phyloP scores from a whole-genome alignment of 2,113 vertebrate species.

The Shinisaurus crocodilurus region DNA sequence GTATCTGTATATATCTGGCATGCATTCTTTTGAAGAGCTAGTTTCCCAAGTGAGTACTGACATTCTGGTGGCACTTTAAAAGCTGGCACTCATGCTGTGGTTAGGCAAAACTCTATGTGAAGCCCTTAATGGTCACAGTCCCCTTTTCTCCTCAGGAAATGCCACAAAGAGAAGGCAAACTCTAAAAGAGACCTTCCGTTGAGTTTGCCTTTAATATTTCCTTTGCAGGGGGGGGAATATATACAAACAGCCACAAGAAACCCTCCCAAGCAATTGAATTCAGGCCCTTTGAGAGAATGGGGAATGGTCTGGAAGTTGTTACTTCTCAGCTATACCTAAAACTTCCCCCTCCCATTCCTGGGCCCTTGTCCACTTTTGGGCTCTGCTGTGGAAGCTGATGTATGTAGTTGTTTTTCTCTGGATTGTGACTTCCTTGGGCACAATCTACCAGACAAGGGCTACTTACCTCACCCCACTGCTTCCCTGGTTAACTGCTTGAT shows the following conservation, averaged over 20 bases:
- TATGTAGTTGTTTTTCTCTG: not conserved
- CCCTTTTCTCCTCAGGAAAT: slow-evolving; percentile 33
- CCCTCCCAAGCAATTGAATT: not conserved
- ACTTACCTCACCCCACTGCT: not conserved
- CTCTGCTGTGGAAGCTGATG: not conserved
- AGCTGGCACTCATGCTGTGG: slow-evolving; percentile 42
- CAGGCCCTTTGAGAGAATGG: not conserved
- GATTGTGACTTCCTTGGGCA: not conserved
- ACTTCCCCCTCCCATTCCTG: not conserved
- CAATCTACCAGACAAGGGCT: not conserved
- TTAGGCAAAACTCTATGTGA: slow-evolving; percentile 50
- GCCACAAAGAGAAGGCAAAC: slow-evolving; percentile 11
- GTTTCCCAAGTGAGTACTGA: slow-evolving; percentile 51
- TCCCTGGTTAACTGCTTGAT: not conserved
- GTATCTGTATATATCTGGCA: slow-evolving; percentile 41
- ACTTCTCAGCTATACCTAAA: not conserved
- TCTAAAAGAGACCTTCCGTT: not conserved
- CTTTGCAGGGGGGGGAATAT: not conserved
- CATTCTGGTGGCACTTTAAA: slow-evolving; percentile 49
- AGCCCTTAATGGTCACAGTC: slow-evolving; percentile 32
- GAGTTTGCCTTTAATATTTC: slow-evolving; percentile 34
- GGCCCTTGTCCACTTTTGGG: not conserved
- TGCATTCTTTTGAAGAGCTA: slow-evolving; percentile 41
- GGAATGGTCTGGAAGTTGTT: not conserved
- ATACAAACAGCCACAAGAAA: not conserved